Evolutionary conservation across 2,888 invertebrate genomes (phyloP), one percentile per base, ranked within the genome.

Genomic region (Netelia fuscicornis): DNA sequence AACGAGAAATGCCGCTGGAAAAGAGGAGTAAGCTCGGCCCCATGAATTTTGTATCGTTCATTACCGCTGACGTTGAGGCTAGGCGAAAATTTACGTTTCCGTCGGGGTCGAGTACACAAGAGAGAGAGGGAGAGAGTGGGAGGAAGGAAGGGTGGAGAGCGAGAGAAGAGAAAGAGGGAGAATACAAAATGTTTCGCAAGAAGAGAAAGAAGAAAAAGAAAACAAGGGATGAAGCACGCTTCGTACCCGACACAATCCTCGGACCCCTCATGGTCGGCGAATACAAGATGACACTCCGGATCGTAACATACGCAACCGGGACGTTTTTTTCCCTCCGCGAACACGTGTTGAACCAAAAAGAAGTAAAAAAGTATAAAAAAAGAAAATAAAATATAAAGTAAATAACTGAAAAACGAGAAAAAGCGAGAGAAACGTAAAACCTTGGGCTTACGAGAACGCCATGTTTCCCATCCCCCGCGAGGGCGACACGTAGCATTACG

Each of bases 401-500:
- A 30, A 2, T 5, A 30, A 30, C 30, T 5, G 5, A 67, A 54
- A n/a, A n/a, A n/a, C 2, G 10, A 54, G 13, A 54, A 54, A 3
- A 54, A 30, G 5, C 30, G 30, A 30, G 5, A 20, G 44, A 48
- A n/a, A 58, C 48, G 17, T 11, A 42, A 56, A 58, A 23, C 30
- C 54, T 20, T 48, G 44, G 70, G 62, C 5, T 76, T 79, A 64
- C 25, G 52, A 30, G 68, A 71, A 54, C 37, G 9, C 48, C 48
- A 67, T 17, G 37, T 75, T 42, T 23, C 48, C 48, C 17, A 20
- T 54, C 2, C 64, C 20, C 48, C 67, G 60, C 37, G 72, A 81
- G 30, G 30, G 5, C 30, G 30, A 30, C 30, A 52, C 67, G 65
- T 58, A 74, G 84, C 78, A 88, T 86, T 84, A 87, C 81, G 58